Base-by-base conservation (phyloP, 2,113 vertebrate genomes). In the Dendrocopos noguchii region DNA sequence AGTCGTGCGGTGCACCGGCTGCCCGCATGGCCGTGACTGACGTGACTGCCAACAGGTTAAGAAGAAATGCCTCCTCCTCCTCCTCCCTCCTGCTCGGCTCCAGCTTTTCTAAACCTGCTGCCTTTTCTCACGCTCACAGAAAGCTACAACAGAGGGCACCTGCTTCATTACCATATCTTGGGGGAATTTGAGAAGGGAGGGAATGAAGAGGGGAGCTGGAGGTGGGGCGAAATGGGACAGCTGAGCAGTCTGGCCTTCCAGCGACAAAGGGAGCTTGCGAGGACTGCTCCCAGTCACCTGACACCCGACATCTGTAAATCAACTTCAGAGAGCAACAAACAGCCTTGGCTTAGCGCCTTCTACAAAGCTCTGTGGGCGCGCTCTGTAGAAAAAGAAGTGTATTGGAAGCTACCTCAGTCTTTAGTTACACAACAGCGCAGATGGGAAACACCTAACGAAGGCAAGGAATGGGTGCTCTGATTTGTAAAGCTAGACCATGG, bases 141-240 rank as follows among this genome's bases (percentile, higher is more conserved):
- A 94, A 96, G 96, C 61, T 89, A 91, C 93, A 75, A 90, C 93
- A 87, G 86, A 77, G 70, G 98, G 98, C 98, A 98, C 98, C 98
- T 99, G 98, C 98, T 98, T 96, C 98, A 98, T 99, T 99, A 99
- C 97, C 98, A 98, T 98, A 98, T 97, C 95, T 95, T 90, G 94
- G 78, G 95, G 94, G 95, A 96, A 97, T 94, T 28, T 44, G 92
- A 64, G 66, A 78, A 87, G 47, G 84, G 80, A 80, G 82, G 52
- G 34, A 64, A 33, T 50, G 68, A 56, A 61, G 34, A 56, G 36
- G 63, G 63, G 81, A 72, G 67, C 47, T n/a, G 44, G 82, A 91
- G 86, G 76, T 80, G 85, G 90, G 75, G 76, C 0, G 1, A n/a
- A 39, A 63, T 56, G 86, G 89, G 82, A 57, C 0, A 22, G 91